phyloP scores from a whole-genome alignment of 2,797 vertebrate genomes.

The Microtus californicus region DNA sequence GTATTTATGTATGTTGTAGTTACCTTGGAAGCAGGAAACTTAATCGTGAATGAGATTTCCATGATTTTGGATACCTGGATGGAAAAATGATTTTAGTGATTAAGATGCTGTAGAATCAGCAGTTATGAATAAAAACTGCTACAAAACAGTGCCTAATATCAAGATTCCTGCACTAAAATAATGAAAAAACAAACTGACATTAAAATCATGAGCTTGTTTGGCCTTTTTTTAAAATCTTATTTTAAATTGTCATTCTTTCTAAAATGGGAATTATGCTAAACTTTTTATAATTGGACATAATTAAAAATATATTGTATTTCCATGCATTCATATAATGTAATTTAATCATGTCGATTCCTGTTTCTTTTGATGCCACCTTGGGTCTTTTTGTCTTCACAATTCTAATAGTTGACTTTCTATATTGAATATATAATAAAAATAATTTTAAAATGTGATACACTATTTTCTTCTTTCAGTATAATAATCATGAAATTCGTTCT shows the following conservation, averaged over 20 bases:
- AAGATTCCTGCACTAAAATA: slow-evolving; percentile 3
- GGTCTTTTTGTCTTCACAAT: not conserved
- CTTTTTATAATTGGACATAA: not conserved
- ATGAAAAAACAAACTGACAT: not conserved
- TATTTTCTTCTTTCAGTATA: slow-evolving; percentile 91
- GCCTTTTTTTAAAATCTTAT: too few species aligned
- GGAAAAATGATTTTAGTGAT: slow-evolving; percentile 35
- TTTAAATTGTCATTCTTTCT: not conserved
- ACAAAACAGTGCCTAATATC: not conserved
- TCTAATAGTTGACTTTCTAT: not conserved
- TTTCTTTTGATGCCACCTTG: not conserved
- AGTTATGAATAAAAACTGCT: slow-evolving; percentile 4
- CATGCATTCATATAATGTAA: not conserved
- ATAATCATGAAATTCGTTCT: slow-evolving; percentile 98
- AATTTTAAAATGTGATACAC: slow-evolving; percentile 51
- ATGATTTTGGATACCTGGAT: slow-evolving; percentile 25
- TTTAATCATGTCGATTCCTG: not conserved
- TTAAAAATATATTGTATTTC: not conserved
- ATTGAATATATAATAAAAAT: slow-evolving; percentile 24
- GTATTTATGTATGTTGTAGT: not conserved
- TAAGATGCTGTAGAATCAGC: slow-evolving; percentile 33
- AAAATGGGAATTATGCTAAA: not conserved
- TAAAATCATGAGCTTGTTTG: not conserved
- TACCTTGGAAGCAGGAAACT: slow-evolving; percentile 27
- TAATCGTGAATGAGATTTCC: slow-evolving; percentile 24